phyloP scores from a whole-genome alignment of 2,797 vertebrate genomes.

The Anisognathus igniventris region DNA sequence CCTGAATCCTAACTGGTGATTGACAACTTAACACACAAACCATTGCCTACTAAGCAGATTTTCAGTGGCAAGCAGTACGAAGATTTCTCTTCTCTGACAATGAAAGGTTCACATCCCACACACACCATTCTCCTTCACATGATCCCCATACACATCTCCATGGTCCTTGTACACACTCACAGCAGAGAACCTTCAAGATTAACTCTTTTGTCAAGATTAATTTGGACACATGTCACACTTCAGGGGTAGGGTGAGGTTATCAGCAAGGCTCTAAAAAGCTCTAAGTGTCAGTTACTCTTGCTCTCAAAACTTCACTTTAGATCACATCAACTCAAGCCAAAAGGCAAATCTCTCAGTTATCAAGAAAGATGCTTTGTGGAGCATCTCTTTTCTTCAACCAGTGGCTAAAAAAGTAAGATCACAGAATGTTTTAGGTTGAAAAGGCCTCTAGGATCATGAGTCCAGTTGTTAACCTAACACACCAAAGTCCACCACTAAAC shows the following conservation, averaged over 20 bases:
- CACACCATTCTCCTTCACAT: not conserved
- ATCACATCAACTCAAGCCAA: not conserved
- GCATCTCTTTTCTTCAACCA: not conserved
- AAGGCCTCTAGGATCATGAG: not conserved
- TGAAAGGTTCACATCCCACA: not conserved
- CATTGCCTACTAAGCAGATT: not conserved
- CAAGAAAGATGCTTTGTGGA: not conserved
- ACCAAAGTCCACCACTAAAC: not conserved
- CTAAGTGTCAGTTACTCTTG: not conserved
- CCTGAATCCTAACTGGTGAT: not conserved
- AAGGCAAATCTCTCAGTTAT: not conserved
- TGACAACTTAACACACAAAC: not conserved
- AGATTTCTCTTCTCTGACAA: not conserved
- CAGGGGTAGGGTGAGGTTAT: not conserved
- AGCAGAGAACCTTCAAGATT: not conserved
- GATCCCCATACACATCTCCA: not conserved
- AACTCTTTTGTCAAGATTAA: not conserved
- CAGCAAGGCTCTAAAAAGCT: not conserved
- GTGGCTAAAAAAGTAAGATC: not conserved
- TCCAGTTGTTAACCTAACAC: not conserved
- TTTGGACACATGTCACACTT: not conserved
- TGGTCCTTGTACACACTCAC: not conserved
- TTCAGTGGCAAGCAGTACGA: not conserved
- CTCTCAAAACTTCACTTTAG: not conserved
- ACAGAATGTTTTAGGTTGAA: not conserved